A percentile compares a stretch with the other conserved stretches of the same genome.
These are phyloP conservation scores for Amiota minor DNA, from an alignment of 2,888 invertebrate species.

Conservation along the genomic window DNA sequence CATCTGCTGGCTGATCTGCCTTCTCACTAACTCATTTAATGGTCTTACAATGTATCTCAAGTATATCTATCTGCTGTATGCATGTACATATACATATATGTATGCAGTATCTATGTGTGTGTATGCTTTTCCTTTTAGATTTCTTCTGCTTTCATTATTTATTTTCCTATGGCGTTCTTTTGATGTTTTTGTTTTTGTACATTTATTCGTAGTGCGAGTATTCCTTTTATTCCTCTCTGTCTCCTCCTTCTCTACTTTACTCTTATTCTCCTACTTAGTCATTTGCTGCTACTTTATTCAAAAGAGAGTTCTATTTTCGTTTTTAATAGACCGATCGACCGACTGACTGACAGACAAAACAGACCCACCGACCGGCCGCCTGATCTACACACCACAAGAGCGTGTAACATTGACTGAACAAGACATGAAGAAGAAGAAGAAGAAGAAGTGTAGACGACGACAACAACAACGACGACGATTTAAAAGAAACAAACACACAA, in stretches of 20 bases:
- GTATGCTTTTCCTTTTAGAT: background rate
- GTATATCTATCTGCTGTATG: background rate
- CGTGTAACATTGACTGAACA: background rate
- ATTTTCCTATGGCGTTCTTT: slow-evolving; percentile 32
- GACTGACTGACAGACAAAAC: no score
- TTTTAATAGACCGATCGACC: slow-evolving; percentile 8
- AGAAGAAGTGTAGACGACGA: no score
- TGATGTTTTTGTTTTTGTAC: slow-evolving; percentile 31
- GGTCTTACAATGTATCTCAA: background rate
- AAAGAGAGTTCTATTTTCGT: slow-evolving; percentile 41
- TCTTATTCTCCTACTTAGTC: no score
- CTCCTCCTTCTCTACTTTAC: no score
- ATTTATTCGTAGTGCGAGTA: background rate
- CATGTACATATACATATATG: background rate
- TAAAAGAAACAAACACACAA: no score
- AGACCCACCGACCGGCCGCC: no score
- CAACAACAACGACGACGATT: no score
- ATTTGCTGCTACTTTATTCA: slow-evolving; percentile 29
- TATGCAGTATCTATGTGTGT: background rate
- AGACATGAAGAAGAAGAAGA: no score
- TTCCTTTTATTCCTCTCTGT: background rate
- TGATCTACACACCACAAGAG: slow-evolving; percentile 36
- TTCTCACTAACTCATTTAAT: background rate
- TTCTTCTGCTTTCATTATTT: slow-evolving; percentile 20
- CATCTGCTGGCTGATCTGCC: background rate